Conservation (phyloP, 2,888 invertebrate genomes). For the Phaedon cochleariae region DNA sequence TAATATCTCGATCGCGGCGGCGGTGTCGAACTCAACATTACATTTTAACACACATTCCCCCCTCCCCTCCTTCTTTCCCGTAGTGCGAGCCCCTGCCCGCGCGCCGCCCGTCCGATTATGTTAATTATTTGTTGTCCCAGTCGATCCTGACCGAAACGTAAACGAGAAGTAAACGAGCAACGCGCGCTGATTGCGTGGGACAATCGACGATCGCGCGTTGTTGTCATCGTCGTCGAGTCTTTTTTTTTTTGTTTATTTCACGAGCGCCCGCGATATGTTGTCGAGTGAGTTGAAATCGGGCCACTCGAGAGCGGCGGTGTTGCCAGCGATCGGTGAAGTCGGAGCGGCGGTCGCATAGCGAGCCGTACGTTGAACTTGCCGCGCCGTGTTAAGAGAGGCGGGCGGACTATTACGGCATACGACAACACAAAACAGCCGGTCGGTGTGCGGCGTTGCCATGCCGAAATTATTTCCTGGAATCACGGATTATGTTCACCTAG, state of each 20-base stretch:
- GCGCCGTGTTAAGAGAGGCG: constrained; percentile 38
- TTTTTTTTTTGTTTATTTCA: constrained; percentile 16
- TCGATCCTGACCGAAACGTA: constrained; percentile 32
- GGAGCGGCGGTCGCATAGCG: constrained; percentile 57
- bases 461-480: constrained; percentile 26
- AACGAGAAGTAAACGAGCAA: constrained; percentile 37
- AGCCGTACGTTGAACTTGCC: constrained; percentile 56
- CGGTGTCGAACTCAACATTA: constrained; percentile 13
- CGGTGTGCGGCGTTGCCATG: constrained; percentile 39
- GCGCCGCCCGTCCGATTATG: constrained; percentile 33
- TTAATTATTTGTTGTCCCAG: constrained; percentile 41
- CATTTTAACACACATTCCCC: constrained; percentile 18
- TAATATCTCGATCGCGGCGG: constrained; percentile 22
- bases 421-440: constrained; percentile 44
- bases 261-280: constrained; percentile 30
- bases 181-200: constrained; percentile 44
- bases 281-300: constrained; percentile 49
- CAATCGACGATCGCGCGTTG: constrained; percentile 18
- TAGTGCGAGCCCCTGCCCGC: no score
- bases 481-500: constrained; percentile 18
- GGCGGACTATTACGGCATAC: constrained; percentile 45
- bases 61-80: constrained; percentile 19
- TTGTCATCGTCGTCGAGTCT: constrained; percentile 14
- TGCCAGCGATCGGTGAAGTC: constrained; percentile 47
- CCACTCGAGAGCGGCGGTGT: constrained; percentile 44